These are phyloP conservation scores for Lithophane semibrunnea DNA, from an alignment of 2,888 invertebrate species.

Conservation along the genomic window DNA sequence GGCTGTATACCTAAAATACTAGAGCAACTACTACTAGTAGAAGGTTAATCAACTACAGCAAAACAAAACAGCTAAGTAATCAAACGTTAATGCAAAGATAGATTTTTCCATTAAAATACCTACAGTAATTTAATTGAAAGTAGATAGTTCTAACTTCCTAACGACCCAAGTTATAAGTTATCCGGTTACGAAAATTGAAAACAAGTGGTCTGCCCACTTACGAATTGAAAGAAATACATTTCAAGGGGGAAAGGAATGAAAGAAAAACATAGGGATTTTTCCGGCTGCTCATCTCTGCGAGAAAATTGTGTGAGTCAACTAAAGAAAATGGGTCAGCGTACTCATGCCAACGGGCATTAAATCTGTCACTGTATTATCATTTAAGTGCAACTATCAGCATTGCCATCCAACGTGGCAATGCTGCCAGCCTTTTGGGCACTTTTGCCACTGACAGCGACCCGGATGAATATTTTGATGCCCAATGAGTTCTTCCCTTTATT, in stretches of 20 bases:
- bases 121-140: background rate
- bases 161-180: background rate
- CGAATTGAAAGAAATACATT: conserved; percentile 14
- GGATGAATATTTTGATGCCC: too few relatives aligned
- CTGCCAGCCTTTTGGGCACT: too few relatives aligned
- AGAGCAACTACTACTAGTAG: background rate
- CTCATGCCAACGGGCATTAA: conserved; percentile 14
- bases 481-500: too few relatives aligned
- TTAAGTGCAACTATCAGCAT: background rate
- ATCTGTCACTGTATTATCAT: conserved; percentile 17
- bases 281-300: conserved; percentile 30
- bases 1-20: background rate
- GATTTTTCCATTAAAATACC: background rate
- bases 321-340: conserved; percentile 40
- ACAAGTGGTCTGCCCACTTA: conserved; percentile 18
- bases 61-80: too few relatives aligned
- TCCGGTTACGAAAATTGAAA: background rate
- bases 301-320: conserved; percentile 39
- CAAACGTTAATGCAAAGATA: background rate
- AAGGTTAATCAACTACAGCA: too few relatives aligned
- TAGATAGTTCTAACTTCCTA: too few relatives aligned
- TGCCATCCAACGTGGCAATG: too few relatives aligned
- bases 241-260: conserved; percentile 13
- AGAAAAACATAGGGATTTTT: conserved; percentile 23
- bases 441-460: too few relatives aligned